phyloP scores from a whole-genome alignment of 2,888 invertebrate species.

The Aquatica leii region DNA sequence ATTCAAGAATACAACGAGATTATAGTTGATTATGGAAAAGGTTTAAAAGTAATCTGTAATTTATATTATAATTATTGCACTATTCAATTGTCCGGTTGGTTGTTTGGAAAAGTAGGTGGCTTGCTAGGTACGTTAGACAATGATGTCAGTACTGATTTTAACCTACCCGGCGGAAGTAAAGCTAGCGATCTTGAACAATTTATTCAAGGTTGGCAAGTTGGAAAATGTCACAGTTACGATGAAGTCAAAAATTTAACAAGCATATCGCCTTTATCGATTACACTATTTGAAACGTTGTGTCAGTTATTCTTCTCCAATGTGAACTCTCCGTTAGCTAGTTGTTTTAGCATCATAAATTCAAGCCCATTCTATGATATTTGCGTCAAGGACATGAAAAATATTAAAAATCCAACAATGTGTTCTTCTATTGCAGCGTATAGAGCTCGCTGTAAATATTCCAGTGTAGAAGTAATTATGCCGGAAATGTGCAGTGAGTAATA shows the following conservation, averaged over 20 bases:
- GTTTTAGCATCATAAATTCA: slow-evolving; percentile 70
- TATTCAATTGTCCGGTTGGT: slow-evolving; percentile 76
- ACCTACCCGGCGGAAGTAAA: slow-evolving; percentile 66
- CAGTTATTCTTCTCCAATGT: slow-evolving; percentile 68
- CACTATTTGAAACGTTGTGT: slow-evolving; percentile 59
- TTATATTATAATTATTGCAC: slow-evolving; percentile 67
- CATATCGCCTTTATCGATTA: slow-evolving; percentile 29
- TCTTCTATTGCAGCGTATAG: slow-evolving; percentile 78
- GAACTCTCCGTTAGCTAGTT: slow-evolving; percentile 70
- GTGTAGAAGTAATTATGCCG: slow-evolving; percentile 76
- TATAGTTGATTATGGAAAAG: slow-evolving; percentile 62
- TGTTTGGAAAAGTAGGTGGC: slow-evolving; percentile 83
- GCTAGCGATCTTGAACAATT: slow-evolving; percentile 61
- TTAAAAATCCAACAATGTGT: slow-evolving; percentile 65
- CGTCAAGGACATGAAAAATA: slow-evolving; percentile 58
- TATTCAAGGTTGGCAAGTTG: slow-evolving; percentile 66
- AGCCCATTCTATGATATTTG: slow-evolving; percentile 69
- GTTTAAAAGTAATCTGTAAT: slow-evolving; percentile 66
- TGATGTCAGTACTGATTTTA: slow-evolving; percentile 78
- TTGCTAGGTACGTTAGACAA: slow-evolving; percentile 86
- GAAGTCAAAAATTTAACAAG: slow-evolving; percentile 14
- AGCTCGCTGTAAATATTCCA: slow-evolving; percentile 72
- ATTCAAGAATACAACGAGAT: slow-evolving; percentile 65
- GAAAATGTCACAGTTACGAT: slow-evolving; percentile 18
- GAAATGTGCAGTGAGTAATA: slow-evolving; percentile 73